Percentiles rank a stretch among this genome's conserved stretches.
These are phyloP conservation scores for Pogona vitticeps DNA, from an alignment of 2,113 vertebrate species.

Conservation along the genomic window DNA sequence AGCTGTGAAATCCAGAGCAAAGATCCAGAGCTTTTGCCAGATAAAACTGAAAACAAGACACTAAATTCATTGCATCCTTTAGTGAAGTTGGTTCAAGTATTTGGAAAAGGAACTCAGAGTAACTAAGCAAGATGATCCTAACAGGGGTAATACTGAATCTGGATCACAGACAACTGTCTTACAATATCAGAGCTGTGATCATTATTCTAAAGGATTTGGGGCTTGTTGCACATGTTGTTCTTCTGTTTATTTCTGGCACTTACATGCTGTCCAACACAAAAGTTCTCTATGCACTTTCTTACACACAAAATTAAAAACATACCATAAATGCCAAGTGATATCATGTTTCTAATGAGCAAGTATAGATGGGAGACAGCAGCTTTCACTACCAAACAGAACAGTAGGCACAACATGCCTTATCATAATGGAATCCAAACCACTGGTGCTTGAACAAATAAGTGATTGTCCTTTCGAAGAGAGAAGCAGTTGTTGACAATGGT, in stretches of 20 bases:
- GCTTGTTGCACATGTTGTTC: background rate
- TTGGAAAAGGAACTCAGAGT: background rate
- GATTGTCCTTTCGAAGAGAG: background rate
- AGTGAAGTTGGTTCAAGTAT: too few relatives aligned
- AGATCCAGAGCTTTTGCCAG: background rate
- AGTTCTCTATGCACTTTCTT: background rate
- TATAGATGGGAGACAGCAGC: background rate
- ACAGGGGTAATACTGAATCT: too few relatives aligned
- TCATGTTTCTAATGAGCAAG: background rate
- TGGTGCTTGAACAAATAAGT: too few relatives aligned
- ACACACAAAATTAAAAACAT: background rate
- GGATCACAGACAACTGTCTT: background rate
- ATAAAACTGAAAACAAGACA: background rate
- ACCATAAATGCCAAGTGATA: background rate
- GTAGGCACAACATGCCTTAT: background rate
- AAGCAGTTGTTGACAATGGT: background rate
- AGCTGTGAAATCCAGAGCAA: background rate
- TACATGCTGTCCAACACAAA: background rate
- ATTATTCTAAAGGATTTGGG: background rate
- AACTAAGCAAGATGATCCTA: background rate
- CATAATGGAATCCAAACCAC: too few relatives aligned
- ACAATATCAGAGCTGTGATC: background rate
- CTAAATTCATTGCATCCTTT: background rate
- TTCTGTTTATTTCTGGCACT: background rate
- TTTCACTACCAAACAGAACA: background rate